Evolutionary conservation across 2,888 invertebrate genomes (phyloP), one percentile per base, ranked within the genome.

Genomic region (Flexamia atlantica): DNA sequence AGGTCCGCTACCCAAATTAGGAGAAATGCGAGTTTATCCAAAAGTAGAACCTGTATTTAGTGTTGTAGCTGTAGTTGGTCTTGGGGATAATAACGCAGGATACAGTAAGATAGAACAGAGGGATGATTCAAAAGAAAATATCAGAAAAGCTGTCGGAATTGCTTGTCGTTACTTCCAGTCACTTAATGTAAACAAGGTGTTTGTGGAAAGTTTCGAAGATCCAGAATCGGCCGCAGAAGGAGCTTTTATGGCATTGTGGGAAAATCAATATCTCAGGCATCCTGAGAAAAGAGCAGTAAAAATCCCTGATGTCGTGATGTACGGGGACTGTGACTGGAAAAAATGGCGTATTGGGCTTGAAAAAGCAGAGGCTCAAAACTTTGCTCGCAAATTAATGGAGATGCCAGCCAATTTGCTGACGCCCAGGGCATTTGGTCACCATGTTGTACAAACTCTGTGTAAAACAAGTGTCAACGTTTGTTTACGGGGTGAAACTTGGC

Each of bases 171-270:
- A 93, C 1, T 89, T 95, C 12, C 92, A 92, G 60, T 88, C 90
- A 1, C 89, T 94, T 23, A 89, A 84, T 30, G 92, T 94, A 0
- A 91, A 90, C 70, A 90, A 91, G 50, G 93, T 97, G 42, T 92
- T 92, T 85, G 91, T 97, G 0, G 97, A 97, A 89, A 94, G 94
- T 25, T 95, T 96, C 88, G 95, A 95, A 14, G 93, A 94, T 88
- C 93, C 96, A 0, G 95, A 95, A 89, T 95, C 95, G 0, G 94
- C 96, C 0, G 96, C 96, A 0, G 97, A 97, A 90, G 97, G 96
- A 1, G 94, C 95, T 0, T 91, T 92, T 1, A 91, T 97, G 23
- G 93, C 93, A 0, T 90, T 94, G 9, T 96, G 94, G 94, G 90
- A 92, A 4, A 97, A 95, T 89, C 94, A 94, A 89, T 94, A 95